Conservation (phyloP, 1,140 invertebrate genomes). For the Macrobrachium nipponense region DNA sequence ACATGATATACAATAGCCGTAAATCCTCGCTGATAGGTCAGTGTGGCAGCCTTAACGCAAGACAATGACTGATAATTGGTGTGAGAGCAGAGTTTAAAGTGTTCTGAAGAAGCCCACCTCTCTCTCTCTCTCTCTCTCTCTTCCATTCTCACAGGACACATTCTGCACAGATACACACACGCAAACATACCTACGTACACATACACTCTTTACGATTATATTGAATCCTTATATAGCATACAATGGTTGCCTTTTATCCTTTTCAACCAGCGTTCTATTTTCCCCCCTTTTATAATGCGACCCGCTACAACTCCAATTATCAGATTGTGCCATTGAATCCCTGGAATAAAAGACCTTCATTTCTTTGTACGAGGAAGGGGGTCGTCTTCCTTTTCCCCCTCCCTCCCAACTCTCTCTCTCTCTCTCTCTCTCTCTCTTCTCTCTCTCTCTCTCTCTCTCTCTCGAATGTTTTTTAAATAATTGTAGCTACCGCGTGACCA, state of each 20-base stretch:
- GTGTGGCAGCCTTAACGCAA: too few relatives aligned
- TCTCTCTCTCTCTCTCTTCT: slow-evolving; percentile 14
- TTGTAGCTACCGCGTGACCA: too few relatives aligned
- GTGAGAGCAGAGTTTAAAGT: too few relatives aligned
- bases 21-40: too few relatives aligned
- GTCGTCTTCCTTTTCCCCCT: slow-evolving; percentile 32
- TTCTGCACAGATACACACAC: background rate
- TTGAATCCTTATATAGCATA: slow-evolving; percentile 56
- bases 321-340: slow-evolving; percentile 64
- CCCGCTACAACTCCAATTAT: slow-evolving; percentile 57
- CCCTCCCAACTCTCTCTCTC: background rate
- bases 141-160: background rate
- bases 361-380: slow-evolving; percentile 58
- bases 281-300: slow-evolving; percentile 55
- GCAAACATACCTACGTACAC: background rate
- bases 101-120: background rate
- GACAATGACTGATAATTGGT: too few relatives aligned
- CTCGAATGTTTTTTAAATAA: too few relatives aligned
- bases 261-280: slow-evolving; percentile 50
- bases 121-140: background rate
- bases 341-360: slow-evolving; percentile 63
- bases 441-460: slow-evolving; percentile 14
- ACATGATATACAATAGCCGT: too few relatives aligned
- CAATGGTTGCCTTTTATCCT: slow-evolving; percentile 55
- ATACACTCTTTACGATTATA: slow-evolving; percentile 28